Evolutionary conservation across 2,797 vertebrate species (phyloP), one percentile per base, ranked within the genome.

Genomic region (Atherinosoma microstoma): DNA sequence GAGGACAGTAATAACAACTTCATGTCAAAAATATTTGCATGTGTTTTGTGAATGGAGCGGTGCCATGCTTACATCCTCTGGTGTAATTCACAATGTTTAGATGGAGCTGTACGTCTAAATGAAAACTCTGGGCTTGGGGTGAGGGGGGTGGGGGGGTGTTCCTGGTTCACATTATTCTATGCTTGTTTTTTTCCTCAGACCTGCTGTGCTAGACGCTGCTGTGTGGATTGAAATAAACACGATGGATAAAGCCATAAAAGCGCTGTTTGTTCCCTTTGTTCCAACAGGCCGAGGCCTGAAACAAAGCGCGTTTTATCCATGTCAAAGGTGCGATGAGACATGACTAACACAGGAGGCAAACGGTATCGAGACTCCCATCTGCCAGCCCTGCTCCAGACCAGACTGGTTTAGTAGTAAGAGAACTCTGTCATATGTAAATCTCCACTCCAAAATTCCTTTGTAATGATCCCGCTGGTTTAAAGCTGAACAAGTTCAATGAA

Each of bases 291-390:
- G 76, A 80, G 79, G 70, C 75, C 78, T 82, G 90, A 92, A 84
- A 92, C 88, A 91, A 91, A 91, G 84, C 70, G 42, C 57, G 85
- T 86, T 87, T 87, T 86, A 86, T 83, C 89, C 79, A 89, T 84
- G 85, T 91, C 85, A 90, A 91, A 83, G 82, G 84, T 91, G 86
- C 86, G 72, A 87, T 86, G 89, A 93, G 86, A 89, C 90, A 90
- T 91, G 89, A 92, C 85, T 90, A 90, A 93, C 83, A 85, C 83
- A 85, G 84, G 83, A 87, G 86, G 82, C 91, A 91, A 85, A 85
- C 80, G 81, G 78, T 79, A 78, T 82, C 82, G 88, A 76, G 79
- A 75, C 74, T 80, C 75, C 85, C 86, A 91, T 91, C 87, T 89
- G 85, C 70, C 83, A 84, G 64, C 70, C 69, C 67, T 35, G 71